Evolutionary conservation across 2,113 vertebrate genomes (phyloP).

Genomic region (Bothrops jararaca): DNA sequence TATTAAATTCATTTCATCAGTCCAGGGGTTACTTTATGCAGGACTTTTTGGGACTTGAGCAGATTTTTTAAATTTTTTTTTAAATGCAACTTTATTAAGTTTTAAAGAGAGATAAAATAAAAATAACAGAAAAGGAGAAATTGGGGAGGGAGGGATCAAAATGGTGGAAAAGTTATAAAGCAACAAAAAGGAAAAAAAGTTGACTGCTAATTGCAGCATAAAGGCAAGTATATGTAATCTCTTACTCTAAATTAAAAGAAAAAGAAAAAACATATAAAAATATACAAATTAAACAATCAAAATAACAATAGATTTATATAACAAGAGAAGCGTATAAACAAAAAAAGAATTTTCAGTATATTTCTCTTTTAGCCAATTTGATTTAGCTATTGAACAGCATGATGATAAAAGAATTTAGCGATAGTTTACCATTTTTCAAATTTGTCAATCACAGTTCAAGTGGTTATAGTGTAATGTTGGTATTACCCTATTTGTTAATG

Average conservation of each 20-base stretch:
- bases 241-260: not conserved
- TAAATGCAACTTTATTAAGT: not conserved
- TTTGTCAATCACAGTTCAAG: not conserved
- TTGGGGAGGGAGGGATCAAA: not conserved
- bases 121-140: not conserved
- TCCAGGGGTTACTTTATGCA: not conserved
- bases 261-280: not conserved
- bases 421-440: not conserved
- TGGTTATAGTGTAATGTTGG: not conserved
- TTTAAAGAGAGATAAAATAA: not conserved
- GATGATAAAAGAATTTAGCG: slow-evolving; percentile 4
- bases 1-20: not conserved
- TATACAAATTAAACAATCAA: not conserved
- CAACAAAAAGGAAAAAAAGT: not conserved
- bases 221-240: not conserved
- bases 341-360: not conserved
- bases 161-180: not conserved
- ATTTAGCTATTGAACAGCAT: not conserved
- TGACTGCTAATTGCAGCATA: not conserved
- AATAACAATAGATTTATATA: not conserved
- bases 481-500: not conserved
- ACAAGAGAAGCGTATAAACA: not conserved
- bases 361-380: not conserved
- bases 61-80: not conserved
- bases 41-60: not conserved